Evolutionary conservation across 2,797 vertebrate species (phyloP).

Genomic region (Poeciliopsis paucimaculata): DNA sequence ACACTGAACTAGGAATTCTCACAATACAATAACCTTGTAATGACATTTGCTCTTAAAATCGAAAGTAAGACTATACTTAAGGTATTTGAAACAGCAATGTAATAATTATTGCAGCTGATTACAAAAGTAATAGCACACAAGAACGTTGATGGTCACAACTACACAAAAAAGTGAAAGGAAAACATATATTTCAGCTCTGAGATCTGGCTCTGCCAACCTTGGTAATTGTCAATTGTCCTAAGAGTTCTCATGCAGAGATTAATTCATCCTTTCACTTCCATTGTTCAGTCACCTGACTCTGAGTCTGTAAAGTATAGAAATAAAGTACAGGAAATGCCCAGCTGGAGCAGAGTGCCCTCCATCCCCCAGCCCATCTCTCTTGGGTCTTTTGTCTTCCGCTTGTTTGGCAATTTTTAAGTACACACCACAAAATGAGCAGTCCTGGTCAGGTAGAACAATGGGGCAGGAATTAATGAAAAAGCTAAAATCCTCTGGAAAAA

Average conservation of each 20-base stretch:
- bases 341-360: background rate
- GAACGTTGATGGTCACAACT: background rate
- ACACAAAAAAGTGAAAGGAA: no score
- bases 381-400: background rate
- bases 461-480: background rate
- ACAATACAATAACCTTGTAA: background rate
- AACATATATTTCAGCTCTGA: no score
- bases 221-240: background rate
- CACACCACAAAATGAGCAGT: background rate
- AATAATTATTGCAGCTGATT: background rate
- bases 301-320: background rate
- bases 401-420: background rate
- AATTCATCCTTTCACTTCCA: background rate
- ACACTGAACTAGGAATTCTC: background rate
- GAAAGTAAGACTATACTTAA: background rate
- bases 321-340: background rate
- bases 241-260: background rate
- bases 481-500: background rate
- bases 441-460: background rate
- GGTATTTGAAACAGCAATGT: background rate
- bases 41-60: background rate
- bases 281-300: background rate
- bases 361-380: background rate
- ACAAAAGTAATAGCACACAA: background rate
- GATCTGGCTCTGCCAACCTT: background rate